Evolutionary conservation across 2,888 invertebrate species (phyloP).

Genomic region (Thalpophila matura): DNA sequence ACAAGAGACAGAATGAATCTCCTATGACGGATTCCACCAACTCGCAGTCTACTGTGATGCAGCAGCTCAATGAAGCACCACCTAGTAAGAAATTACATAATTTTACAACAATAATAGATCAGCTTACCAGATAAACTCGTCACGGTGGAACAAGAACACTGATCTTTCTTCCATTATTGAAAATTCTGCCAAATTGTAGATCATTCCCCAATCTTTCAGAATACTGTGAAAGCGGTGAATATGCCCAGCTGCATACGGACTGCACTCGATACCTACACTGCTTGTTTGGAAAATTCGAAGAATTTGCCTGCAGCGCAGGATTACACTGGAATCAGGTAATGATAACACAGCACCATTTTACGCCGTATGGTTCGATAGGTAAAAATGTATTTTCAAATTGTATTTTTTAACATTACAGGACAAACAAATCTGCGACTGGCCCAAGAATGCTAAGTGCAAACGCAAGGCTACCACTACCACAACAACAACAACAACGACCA

Average conservation of each 20-base stretch:
- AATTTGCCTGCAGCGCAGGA: constrained; percentile 93
- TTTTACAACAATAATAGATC: neutral
- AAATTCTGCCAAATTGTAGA: neutral
- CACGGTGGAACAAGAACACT: too few species aligned
- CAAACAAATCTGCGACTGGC: constrained; percentile 94
- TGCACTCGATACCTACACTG: constrained; percentile 95
- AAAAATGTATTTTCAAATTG: neutral
- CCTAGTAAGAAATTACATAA: constrained; percentile 29
- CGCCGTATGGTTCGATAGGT: neutral
- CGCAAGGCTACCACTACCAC: constrained; percentile 68
- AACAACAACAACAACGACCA: constrained; percentile 67
- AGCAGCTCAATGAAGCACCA: constrained; percentile 69
- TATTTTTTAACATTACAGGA: constrained; percentile 76
- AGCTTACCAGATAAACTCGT: too few species aligned
- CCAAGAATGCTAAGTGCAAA: constrained; percentile 91
- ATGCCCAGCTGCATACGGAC: constrained; percentile 92
- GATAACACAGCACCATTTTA: neutral
- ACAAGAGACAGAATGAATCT: constrained; percentile 76
- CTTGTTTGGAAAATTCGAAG: constrained; percentile 94
- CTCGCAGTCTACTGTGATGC: constrained; percentile 68
- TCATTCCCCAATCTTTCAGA: constrained; percentile 72
- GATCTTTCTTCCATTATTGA: neutral
- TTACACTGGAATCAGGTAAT: constrained; percentile 93
- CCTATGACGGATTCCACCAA: constrained; percentile 72
- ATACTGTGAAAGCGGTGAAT: constrained; percentile 91